These are phyloP conservation scores for Nansenia antarctica DNA, from an alignment of 2,113 vertebrate genomes.

Conservation along the genomic window DNA sequence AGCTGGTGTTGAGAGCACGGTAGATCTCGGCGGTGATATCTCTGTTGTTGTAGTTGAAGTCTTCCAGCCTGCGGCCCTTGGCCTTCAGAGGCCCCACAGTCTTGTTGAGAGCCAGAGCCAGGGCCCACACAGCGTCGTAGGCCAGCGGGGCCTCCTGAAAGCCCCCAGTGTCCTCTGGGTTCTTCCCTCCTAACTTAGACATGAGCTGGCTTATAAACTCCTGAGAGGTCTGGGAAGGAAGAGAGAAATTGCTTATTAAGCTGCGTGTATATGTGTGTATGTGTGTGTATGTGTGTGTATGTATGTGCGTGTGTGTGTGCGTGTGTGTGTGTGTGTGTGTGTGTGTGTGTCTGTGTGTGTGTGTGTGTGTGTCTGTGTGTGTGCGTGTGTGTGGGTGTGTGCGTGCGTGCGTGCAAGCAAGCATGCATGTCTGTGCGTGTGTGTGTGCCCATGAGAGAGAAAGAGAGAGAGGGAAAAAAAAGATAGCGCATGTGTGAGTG, in stretches of 20 bases:
- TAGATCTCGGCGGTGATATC: slow-evolving; percentile 94
- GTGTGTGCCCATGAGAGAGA: no score
- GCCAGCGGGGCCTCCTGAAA: slow-evolving; percentile 94
- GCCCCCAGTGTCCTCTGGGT: slow-evolving; percentile 90
- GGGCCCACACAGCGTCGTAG: slow-evolving; percentile 93
- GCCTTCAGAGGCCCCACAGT: slow-evolving; percentile 85
- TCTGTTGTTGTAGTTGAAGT: slow-evolving; percentile 97
- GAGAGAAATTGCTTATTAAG: not conserved
- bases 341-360: not conserved
- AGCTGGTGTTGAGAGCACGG: slow-evolving; percentile 93
- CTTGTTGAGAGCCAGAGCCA: slow-evolving; percentile 93
- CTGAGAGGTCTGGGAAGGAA: slow-evolving; percentile 83
- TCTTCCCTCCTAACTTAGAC: slow-evolving; percentile 85
- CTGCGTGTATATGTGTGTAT: not conserved
- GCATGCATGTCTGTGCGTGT: no score
- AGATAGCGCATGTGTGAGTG: no score
- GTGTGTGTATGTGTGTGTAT: not conserved
- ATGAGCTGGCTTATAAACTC: slow-evolving; percentile 90
- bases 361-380: no score
- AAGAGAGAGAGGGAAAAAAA: no score
- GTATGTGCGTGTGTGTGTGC: not conserved
- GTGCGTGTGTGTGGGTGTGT: no score
- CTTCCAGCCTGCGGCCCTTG: slow-evolving; percentile 84
- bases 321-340: no score
- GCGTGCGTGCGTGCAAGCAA: no score